Base-by-base conservation (phyloP, 2,888 invertebrate species). In the Torymus tubicola region DNA sequence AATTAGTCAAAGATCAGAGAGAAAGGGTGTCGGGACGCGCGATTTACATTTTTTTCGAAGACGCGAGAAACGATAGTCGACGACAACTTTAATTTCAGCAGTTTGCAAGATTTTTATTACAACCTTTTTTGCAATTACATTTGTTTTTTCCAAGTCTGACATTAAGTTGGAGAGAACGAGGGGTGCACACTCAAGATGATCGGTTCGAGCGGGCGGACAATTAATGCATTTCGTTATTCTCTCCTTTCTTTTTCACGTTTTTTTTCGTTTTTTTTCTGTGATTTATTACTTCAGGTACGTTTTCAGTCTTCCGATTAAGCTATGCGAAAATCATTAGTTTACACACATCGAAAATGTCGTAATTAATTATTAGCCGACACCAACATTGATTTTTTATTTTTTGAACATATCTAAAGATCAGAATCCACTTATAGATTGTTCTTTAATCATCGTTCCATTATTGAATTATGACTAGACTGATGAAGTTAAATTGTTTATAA, bases 271-370 rank as follows among this genome's bases (percentile, higher is more conserved):
- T 64, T 77, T 72, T 76, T 80, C 75, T 71, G 61, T 60, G 63
- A 11, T 72, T 69, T 73, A 81, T 58, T 73, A 72, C 61, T 85
- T 87, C 88, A 89, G 88, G 88, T 89, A 89, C 88, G 74, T 87
- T 86, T 86, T 88, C 88, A 89, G 88, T 89, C 88, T 89, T 88
- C 86, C 86, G 83, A 86, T 85, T 83, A 70, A 78, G 60, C 64
- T 77, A 77, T 81, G 57, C 67, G 64, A 60, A 13, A 71, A 61
- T 67, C 67, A 71, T 76, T 80, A 52, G 16, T 71, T 67, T 71
- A n/a, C 69, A 55, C 55, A 71, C 58, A 11, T 75, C 16, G 61
- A 69, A 74, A 74, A 70, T 67, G 67, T 68, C 16, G 42, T 61
- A 21, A 82, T 80, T 82, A 53, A 80, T 71, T 67, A 73, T 71